Evolutionary conservation across 2,113 vertebrate genomes (phyloP), one percentile per base, ranked within the genome.

Genomic region (Melanerpes aurifrons): DNA sequence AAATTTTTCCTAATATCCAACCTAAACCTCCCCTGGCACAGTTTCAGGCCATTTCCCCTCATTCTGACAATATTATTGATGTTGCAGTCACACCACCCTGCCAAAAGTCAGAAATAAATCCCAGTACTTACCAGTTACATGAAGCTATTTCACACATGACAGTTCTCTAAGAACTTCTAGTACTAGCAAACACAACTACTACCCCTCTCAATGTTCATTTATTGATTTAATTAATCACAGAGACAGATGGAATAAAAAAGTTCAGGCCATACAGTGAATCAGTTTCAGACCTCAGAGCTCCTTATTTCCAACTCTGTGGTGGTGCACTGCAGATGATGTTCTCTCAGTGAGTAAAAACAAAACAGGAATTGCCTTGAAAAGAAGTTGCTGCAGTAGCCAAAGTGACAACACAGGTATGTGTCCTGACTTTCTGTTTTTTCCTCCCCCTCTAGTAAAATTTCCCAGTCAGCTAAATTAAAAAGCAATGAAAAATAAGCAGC

Each of bases 161-260:
- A 11, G 3, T 20, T 18, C 40, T 32, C 43, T 7, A 12, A 24
- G 20, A 68, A 47, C 28, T 53, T 8, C 3, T 3, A 17, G 48
- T 1, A 7, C 3, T 37, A 3, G 16, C 61, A 48, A 29, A 47
- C 58, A 17, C 25, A 12, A 4, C 31, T 5, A 3, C 22, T 21
- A 0, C 37, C 28, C 3, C 25, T 47, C 77, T 12, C 12, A 0
- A 2, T 10, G n/a, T 40, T 11, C 47, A 4, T 28, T 37, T 3
- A 1, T 9, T 43, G 56, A 12, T 53, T 72, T 48, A 47, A 62
- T 37, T 45, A 19, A 54, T 22, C 8, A 9, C 35, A 32, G 12
- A 37, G 32, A 69, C 4, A 32, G 22, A 15, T 9, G 4, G 11
- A 32, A 26, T 4, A 3, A 22, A 17, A 54, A 43, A 21, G 7